Base-by-base conservation (phyloP, 2,888 invertebrate genomes). In the Apamea epomidion region DNA sequence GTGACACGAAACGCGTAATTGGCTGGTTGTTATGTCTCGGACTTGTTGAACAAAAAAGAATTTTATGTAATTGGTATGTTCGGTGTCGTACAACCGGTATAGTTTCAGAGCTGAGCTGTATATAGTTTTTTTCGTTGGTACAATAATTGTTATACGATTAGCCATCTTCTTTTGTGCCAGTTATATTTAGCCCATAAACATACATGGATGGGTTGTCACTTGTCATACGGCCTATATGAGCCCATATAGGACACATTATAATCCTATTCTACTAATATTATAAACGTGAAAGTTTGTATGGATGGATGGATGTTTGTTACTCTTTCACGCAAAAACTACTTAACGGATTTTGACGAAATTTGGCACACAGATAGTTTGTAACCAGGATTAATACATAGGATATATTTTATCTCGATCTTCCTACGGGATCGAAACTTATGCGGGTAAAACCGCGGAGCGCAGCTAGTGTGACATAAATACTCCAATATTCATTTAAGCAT, bases 1-100 rank as follows among this genome's bases (percentile, higher is more conserved):
- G 83, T 85, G 79, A 79, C 78, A 83, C 29, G 65, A 76, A 80
- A 81, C 76, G 29, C 67, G 74, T 87, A 86, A 84, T 81, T 86
- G 81, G 76, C 64, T 60, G 69, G 76, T 81, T 78, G 67, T 74
- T 80, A 69, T 65, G 48, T 74, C 73, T 73, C 74, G n/a, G 65
- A 83, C 62, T 45, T 76, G 78, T 81, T 64, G 14, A 37, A 76
- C 76, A 74, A 72, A 80, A 82, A 86, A 60, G 0, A 21, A 65
- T 78, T 78, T 74, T 65, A 69, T 82, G 58, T 85, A 79, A 85
- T 72, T 76, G 75, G 51, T 58, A 79, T 79, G 83, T 45, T 78
- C 25, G 45, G 51, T 78, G 65, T 67, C 29, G 69, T 73, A 51
- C 10, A 80, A 84, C 80, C 65, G 73, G 84, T 64, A 64, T 79